These are phyloP conservation scores for Chloebia gouldiae DNA, from an alignment of 2,113 vertebrate genomes.

Conservation along the genomic window DNA sequence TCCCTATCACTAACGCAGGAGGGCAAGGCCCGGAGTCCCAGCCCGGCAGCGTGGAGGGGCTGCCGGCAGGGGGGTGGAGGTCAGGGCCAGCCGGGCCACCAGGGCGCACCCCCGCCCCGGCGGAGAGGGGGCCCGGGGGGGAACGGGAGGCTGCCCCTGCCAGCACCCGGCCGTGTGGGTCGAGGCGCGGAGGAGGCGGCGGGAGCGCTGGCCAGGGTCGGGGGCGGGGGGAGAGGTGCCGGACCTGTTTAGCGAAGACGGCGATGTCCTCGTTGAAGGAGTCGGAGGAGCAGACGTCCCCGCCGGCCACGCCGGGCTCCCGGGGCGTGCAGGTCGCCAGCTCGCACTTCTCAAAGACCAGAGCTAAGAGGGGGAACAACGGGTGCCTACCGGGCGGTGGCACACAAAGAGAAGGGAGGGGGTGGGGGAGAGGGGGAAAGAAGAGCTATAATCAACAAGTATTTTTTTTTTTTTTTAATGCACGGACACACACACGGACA, in stretches of 20 bases:
- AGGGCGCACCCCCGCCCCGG: not conserved
- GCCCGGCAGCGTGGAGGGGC: not conserved
- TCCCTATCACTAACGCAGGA: not conserved
- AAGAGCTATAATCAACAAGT: constrained; percentile 78
- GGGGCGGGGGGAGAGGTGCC: not conserved
- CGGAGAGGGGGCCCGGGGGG: not conserved
- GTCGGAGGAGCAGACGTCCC: constrained; percentile 95
- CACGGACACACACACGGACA: not conserved
- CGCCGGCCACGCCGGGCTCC: constrained; percentile 92
- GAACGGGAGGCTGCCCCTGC: not conserved
- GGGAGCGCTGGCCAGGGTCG: not conserved
- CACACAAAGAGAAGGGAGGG: constrained; percentile 72
- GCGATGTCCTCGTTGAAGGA: constrained; percentile 98
- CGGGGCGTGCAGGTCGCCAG: constrained; percentile 98
- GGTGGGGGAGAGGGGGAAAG: constrained; percentile 58
- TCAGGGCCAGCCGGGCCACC: not conserved
- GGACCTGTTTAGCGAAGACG: constrained; percentile 94
- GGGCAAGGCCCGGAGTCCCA: not conserved
- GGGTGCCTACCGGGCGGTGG: constrained; percentile 90
- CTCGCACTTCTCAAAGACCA: constrained; percentile 99
- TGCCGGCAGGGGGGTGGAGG: not conserved
- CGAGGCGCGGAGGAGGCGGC: not conserved
- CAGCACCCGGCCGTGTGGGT: not conserved
- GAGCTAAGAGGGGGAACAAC: constrained; percentile 96
- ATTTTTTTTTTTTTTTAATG: not conserved